A percentile compares a stretch with the other conserved stretches of the same genome.
Evolutionary conservation across 2,888 invertebrate genomes (phyloP).

Genomic region (Eupelmus urozonus): DNA sequence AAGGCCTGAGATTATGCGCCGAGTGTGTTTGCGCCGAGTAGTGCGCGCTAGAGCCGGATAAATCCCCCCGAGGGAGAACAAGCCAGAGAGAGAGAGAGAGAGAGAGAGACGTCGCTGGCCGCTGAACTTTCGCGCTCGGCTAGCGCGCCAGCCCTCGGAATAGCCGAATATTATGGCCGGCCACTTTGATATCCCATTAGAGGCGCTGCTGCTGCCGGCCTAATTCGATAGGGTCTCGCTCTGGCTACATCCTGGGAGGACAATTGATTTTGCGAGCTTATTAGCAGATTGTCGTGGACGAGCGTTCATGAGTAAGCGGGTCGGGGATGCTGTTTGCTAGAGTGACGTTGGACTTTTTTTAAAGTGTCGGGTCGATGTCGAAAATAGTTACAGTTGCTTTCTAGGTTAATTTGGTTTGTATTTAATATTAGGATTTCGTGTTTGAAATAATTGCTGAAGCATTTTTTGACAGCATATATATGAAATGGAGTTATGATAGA

Average conservation of each 20-base stretch:
- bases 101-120: background rate
- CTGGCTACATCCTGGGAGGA: too few species aligned
- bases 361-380: too few species aligned
- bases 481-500: too few species aligned
- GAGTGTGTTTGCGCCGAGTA: constrained; percentile 12
- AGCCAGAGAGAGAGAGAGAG: background rate
- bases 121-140: constrained; percentile 32
- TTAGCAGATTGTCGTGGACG: background rate
- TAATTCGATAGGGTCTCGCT: too few species aligned
- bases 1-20: constrained; percentile 33
- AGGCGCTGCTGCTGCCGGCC: too few species aligned
- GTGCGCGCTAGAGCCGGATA: background rate
- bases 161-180: constrained; percentile 17
- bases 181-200: constrained; percentile 17
- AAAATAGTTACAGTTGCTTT: too few species aligned
- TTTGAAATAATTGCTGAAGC: too few species aligned
- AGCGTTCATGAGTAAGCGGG: too few species aligned
- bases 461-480: too few species aligned
- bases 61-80: constrained; percentile 7
- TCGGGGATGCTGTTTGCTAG: background rate
- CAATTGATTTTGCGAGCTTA: constrained; percentile 20
- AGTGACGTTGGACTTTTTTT: background rate
- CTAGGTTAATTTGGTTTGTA: too few species aligned
- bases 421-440: too few species aligned
- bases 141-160: background rate